Evolutionary conservation across 2,113 vertebrate genomes (phyloP), one percentile per base, ranked within the genome.

Genomic region (Neodontobutis hainanensis): DNA sequence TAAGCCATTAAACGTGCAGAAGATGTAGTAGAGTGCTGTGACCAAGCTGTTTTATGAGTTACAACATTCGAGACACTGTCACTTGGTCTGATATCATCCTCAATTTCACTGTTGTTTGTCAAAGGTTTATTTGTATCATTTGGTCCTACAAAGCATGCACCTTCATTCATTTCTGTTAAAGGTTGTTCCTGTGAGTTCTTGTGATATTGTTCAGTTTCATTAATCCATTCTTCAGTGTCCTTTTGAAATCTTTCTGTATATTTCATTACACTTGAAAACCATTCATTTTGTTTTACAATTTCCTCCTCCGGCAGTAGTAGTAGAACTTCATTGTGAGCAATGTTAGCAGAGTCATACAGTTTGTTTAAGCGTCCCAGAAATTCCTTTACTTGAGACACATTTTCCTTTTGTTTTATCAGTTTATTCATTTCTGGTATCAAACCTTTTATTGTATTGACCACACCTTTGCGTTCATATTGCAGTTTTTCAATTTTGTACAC

Each of bases 11-110:
- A 12, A 8, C 56, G 11, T 61, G 45, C 56, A 47, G 46, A 63
- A 10, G 68, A 58, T 38, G 53, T 47, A 11, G 38, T 6, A 14
- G 66, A 60, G 11, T 47, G 7, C 15, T n/a, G 32, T 14, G 52
- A 36, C 6, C 35, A 11, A 12, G 34, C 34, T 35, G 51, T 44
- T 35, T 34, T 36, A n/a, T 27, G 36, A 2, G 32, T 48, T 5
- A 11, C 35, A 35, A 68, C 46, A 50, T 68, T 59, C 40, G 66
- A 68, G n/a, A 57, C 15, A 49, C 65, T 59, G 34, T 42, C 55
- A 40, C 11, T 67, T 11, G 65, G 51, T 4, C 48, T 68, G 11
- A 59, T 57, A n/a, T 49, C 44, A n/a, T n/a, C 53, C 44, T 46
- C 44, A 11, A 46, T 46, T 11, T 46, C 10, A 46, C 38, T 2